phyloP scores from a whole-genome alignment of 2,888 invertebrate genomes.

The Dicycla oo region DNA sequence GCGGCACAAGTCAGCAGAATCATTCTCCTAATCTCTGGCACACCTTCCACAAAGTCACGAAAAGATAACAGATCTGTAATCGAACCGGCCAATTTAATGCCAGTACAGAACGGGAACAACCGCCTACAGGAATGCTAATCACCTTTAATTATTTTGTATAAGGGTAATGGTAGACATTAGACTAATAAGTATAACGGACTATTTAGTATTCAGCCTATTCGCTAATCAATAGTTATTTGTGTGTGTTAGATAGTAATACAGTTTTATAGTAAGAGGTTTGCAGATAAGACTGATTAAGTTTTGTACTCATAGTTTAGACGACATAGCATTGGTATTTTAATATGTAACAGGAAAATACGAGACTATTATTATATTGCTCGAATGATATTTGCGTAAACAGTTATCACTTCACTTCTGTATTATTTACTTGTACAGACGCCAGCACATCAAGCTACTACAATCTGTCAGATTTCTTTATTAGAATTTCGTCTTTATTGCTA shows the following conservation, averaged over 20 bases:
- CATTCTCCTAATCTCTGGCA: conserved; percentile 6
- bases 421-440: too few species aligned
- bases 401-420: not conserved
- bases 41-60: conserved; percentile 26
- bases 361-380: not conserved
- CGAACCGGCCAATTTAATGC: conserved; percentile 47
- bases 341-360: conserved; percentile 45
- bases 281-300: conserved; percentile 41
- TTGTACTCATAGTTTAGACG: conserved; percentile 15
- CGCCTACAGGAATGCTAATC: conserved; percentile 64
- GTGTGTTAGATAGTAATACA: conserved; percentile 32
- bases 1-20: not conserved
- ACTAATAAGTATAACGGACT: conserved; percentile 55
- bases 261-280: conserved; percentile 29
- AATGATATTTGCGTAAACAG: conserved; percentile 12
- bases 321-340: conserved; percentile 2
- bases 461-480: too few species aligned
- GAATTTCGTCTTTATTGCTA: too few species aligned
- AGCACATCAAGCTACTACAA: too few species aligned
- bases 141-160: conserved; percentile 61
- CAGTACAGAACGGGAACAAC: conserved; percentile 34
- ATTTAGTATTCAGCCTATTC: conserved; percentile 42
- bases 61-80: conserved; percentile 66
- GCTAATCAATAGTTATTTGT: conserved; percentile 52
- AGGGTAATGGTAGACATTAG: conserved; percentile 52